These are phyloP conservation scores for Chaetodon auriga DNA, from an alignment of 2,113 vertebrate genomes.

Conservation along the genomic window DNA sequence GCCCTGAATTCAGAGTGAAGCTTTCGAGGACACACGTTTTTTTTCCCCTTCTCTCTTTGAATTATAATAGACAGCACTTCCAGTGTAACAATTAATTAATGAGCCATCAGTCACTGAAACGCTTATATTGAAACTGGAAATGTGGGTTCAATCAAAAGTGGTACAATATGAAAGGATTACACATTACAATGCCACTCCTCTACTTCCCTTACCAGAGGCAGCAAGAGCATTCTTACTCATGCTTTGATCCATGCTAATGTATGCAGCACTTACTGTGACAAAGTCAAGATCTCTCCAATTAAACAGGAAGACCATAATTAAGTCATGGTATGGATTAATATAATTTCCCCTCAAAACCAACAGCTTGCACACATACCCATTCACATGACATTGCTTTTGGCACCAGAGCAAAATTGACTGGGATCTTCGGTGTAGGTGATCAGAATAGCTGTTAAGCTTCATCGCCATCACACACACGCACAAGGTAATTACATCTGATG, in stretches of 20 bases:
- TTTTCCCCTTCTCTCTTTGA: slow-evolving; percentile 38
- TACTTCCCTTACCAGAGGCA: slow-evolving; percentile 35
- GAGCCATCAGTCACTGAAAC: slow-evolving; percentile 58
- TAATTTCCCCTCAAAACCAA: slow-evolving; percentile 50
- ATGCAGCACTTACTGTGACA: slow-evolving; percentile 53
- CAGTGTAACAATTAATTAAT: slow-evolving; percentile 68
- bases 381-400: slow-evolving; percentile 22
- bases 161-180: slow-evolving; percentile 57
- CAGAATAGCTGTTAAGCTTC: slow-evolving; percentile 19
- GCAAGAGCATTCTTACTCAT: slow-evolving; percentile 9
- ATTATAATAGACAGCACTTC: slow-evolving; percentile 53
- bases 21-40: slow-evolving; percentile 30
- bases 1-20: slow-evolving; percentile 43
- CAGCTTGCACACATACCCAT: background rate
- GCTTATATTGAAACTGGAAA: slow-evolving; percentile 35
- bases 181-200: slow-evolving; percentile 44
- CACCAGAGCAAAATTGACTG: slow-evolving; percentile 32
- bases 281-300: slow-evolving; percentile 63
- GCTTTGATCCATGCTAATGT: slow-evolving; percentile 64
- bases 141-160: slow-evolving; percentile 42
- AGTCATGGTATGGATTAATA: slow-evolving; percentile 56
- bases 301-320: slow-evolving; percentile 54
- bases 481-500: slow-evolving; percentile 41
- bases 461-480: slow-evolving; percentile 10
- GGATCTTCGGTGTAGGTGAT: slow-evolving; percentile 17